Evolutionary conservation across 1,140 invertebrate species (phyloP).

Genomic region (Drosophila subpulchrella): DNA sequence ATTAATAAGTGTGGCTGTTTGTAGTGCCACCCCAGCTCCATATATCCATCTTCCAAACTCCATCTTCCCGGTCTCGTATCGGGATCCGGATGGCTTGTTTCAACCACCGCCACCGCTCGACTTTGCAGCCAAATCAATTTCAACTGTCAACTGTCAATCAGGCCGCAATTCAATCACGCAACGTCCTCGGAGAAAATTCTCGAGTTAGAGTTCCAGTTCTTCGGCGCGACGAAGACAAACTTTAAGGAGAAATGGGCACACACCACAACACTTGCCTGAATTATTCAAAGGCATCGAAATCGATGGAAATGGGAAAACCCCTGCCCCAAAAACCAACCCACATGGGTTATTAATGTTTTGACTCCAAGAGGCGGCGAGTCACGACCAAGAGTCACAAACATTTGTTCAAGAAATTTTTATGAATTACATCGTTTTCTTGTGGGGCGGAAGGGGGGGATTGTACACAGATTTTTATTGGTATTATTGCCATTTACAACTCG

Average conservation of each 20-base stretch:
- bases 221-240: neutral
- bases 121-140: conserved; percentile 71
- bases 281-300: conserved; percentile 40
- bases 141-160: conserved; percentile 82
- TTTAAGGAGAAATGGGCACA: conserved; percentile 15
- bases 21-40: conserved; percentile 2
- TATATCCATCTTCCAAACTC: conserved; percentile 15
- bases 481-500: conserved; percentile 73
- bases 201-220: neutral
- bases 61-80: conserved; percentile 1
- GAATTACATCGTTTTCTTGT: conserved; percentile 53
- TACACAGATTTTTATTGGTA: conserved; percentile 74
- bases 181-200: conserved; percentile 34
- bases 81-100: conserved; percentile 33
- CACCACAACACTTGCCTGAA: conserved; percentile 12
- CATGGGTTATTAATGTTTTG: conserved; percentile 50
- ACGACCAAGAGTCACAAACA: conserved; percentile 58
- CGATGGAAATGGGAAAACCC: neutral
- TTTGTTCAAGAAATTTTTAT: conserved; percentile 81
- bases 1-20: conserved; percentile 68
- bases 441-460: neutral
- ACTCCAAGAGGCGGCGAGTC: conserved; percentile 6
- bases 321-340: neutral
- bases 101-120: conserved; percentile 55
- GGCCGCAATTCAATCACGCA: conserved; percentile 77